Evolutionary conservation across 2,888 invertebrate species (phyloP).

Genomic region (Amphipyra berbera): DNA sequence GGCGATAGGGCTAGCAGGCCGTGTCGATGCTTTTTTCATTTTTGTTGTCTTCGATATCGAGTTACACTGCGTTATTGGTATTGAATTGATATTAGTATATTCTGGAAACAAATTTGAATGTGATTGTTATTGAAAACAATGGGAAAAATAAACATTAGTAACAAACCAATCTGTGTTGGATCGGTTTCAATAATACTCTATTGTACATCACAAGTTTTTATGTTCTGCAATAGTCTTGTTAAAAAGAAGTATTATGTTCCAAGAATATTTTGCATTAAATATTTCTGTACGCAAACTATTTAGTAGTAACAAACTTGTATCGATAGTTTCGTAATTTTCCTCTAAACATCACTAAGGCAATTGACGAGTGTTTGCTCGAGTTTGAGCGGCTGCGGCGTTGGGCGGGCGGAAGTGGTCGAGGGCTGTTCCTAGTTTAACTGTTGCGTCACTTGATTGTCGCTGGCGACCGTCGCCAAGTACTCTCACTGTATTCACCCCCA

Average conservation of each 20-base stretch:
- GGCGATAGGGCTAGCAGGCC: constrained; percentile 47
- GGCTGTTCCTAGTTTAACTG: constrained; percentile 85
- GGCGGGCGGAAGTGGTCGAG: constrained; percentile 85
- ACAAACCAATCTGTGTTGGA: background rate
- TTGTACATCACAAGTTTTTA: too few relatives aligned
- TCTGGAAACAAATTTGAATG: constrained; percentile 7
- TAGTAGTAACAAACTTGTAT: constrained; percentile 30
- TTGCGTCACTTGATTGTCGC: constrained; percentile 85
- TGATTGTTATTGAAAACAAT: too few relatives aligned
- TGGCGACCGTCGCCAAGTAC: constrained; percentile 57
- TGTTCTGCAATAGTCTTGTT: too few relatives aligned
- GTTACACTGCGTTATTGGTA: constrained; percentile 2
- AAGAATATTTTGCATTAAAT: too few relatives aligned
- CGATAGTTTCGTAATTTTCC: constrained; percentile 53
- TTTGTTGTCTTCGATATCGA: constrained; percentile 35
- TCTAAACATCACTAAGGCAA: constrained; percentile 77
- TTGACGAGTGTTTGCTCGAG: constrained; percentile 86
- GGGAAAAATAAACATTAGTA: too few relatives aligned
- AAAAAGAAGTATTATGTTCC: too few relatives aligned
- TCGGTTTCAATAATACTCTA: background rate
- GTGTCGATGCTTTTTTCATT: constrained; percentile 39
- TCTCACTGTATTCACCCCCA: constrained; percentile 53
- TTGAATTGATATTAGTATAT: constrained; percentile 19
- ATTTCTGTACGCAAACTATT: background rate
- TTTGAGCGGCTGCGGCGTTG: constrained; percentile 80